phyloP scores from a whole-genome alignment of 2,888 invertebrate genomes.

The Ichneumon xanthorius region DNA sequence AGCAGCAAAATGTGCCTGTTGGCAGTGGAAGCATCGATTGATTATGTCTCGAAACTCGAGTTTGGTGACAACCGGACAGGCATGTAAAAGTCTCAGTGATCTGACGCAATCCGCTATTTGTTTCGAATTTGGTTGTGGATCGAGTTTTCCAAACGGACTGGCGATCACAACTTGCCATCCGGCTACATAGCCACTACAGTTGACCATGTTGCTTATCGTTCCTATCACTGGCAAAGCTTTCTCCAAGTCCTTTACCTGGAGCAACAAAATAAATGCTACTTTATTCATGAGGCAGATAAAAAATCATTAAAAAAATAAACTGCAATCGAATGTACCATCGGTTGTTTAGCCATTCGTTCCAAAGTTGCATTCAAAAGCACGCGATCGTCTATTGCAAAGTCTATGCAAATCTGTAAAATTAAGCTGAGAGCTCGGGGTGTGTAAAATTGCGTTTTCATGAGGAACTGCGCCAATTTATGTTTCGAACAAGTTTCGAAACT shows the following conservation, averaged over 20 bases:
- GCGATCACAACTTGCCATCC: constrained; percentile 79
- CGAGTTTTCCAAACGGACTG: constrained; percentile 77
- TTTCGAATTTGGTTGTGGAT: constrained; percentile 68
- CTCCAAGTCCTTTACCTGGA: constrained; percentile 77
- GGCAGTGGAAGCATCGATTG: constrained; percentile 73
- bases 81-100: constrained; percentile 76
- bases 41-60: constrained; percentile 74
- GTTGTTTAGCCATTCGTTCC: constrained; percentile 75
- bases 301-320: constrained; percentile 8
- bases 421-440: constrained; percentile 74
- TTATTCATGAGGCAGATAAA: neutral
- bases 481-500: constrained; percentile 79
- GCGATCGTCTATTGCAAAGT: constrained; percentile 77
- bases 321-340: constrained; percentile 72
- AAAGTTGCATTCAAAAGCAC: constrained; percentile 75
- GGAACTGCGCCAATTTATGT: constrained; percentile 75
- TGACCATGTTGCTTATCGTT: constrained; percentile 72
- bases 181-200: constrained; percentile 75
- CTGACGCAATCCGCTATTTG: constrained; percentile 77
- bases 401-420: constrained; percentile 78
- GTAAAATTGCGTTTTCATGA: constrained; percentile 74
- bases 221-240: constrained; percentile 74
- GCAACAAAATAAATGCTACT: neutral
- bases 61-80: constrained; percentile 77
- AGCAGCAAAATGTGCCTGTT: constrained; percentile 76